A percentile compares a stretch with the other conserved stretches of the same genome.
These are phyloP conservation scores for Ypsolopha scabrella DNA, from an alignment of 2,888 invertebrate species.

Conservation along the genomic window DNA sequence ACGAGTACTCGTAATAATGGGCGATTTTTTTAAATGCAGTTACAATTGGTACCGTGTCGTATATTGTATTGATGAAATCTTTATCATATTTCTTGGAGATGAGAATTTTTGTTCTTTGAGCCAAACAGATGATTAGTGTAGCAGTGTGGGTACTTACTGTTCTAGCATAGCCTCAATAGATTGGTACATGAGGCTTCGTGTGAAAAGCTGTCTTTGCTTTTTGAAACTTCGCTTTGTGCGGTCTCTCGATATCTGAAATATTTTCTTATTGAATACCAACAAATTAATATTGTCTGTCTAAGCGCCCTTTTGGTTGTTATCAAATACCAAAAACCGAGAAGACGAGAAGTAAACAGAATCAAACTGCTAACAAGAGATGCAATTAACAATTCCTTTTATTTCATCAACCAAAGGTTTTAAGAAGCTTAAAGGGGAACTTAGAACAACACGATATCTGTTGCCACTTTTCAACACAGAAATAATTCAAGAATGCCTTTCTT, in stretches of 20 bases:
- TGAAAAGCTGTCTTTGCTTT: slow-evolving; percentile 20
- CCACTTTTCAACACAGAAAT: not conserved
- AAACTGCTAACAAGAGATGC: not conserved
- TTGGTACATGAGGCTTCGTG: slow-evolving; percentile 48
- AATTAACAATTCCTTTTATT: not conserved
- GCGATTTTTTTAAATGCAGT: too few relatives aligned
- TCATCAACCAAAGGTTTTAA: not conserved
- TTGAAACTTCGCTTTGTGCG: slow-evolving; percentile 21
- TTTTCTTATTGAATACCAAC: too few relatives aligned
- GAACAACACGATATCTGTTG: not conserved
- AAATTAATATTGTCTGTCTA: too few relatives aligned
- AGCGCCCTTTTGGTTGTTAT: too few relatives aligned
- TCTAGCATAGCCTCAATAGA: slow-evolving; percentile 55
- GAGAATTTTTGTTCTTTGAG: too few relatives aligned
- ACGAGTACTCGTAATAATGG: too few relatives aligned
- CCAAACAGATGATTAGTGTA: too few relatives aligned
- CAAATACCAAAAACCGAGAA: too few relatives aligned
- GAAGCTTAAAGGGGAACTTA: not conserved
- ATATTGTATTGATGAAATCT: too few relatives aligned
- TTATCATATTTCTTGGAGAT: too few relatives aligned
- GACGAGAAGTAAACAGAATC: too few relatives aligned
- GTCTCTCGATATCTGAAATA: slow-evolving; percentile 31
- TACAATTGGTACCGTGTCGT: not conserved
- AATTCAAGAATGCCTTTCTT: not conserved
- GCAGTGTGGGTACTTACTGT: slow-evolving; percentile 57